Conservation (phyloP, 2,888 invertebrate species). For the Abrostola triplasia region DNA sequence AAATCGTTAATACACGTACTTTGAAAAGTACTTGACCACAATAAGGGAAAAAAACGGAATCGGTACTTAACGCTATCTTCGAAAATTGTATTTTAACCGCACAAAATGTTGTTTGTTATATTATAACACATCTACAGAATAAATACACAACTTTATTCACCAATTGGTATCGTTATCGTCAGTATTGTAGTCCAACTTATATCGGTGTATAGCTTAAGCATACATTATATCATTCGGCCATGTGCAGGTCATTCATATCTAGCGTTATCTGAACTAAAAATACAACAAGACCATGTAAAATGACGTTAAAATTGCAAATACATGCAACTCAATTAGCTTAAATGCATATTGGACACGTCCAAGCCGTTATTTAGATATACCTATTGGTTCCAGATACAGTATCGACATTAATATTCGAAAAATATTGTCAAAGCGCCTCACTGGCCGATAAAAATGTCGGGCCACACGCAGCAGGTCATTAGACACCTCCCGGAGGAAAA, state of each 20-base stretch:
- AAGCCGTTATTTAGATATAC: constrained; percentile 61
- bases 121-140: constrained; percentile 50
- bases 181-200: constrained; percentile 41
- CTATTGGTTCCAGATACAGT: constrained; percentile 74
- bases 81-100: constrained; percentile 22
- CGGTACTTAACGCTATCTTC: constrained; percentile 19
- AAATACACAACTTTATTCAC: constrained; percentile 60
- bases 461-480: constrained; percentile 87
- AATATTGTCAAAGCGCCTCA: constrained; percentile 85
- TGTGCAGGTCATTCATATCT: constrained; percentile 46
- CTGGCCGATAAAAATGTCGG: constrained; percentile 86
- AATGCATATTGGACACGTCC: constrained; percentile 51
- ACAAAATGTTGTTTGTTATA: constrained; percentile 16
- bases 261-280: constrained; percentile 52
- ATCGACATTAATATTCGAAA: constrained; percentile 82
- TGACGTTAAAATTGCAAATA: constrained; percentile 58
- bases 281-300: constrained; percentile 41
- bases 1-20: constrained; percentile 7
- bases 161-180: constrained; percentile 17
- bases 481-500: constrained; percentile 86
- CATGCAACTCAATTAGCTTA: constrained; percentile 68
- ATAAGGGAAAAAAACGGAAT: constrained; percentile 5
- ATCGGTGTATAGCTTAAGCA: constrained; percentile 27
- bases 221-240: constrained; percentile 56
- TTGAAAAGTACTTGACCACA: not conserved